Evolutionary conservation across 2,888 invertebrate genomes (phyloP).

Genomic region (Mythimna pallens): DNA sequence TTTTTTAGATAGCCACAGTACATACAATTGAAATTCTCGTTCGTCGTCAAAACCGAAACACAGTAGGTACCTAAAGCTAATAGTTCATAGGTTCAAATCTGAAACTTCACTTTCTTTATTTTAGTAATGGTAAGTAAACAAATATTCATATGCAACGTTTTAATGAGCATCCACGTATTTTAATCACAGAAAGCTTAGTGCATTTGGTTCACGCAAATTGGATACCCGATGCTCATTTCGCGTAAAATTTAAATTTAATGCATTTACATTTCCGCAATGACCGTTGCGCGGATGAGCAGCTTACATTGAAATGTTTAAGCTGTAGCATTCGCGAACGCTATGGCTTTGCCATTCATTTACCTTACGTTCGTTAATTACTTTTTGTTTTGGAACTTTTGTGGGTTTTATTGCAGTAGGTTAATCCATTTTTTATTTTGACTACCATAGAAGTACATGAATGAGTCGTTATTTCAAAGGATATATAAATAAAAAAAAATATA

Average conservation of each 20-base stretch:
- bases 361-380: not conserved
- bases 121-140: not conserved
- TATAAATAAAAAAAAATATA: no score
- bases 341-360: not conserved
- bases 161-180: not conserved
- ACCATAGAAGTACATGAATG: no score
- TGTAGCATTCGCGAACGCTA: not conserved
- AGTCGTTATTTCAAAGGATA: no score
- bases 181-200: not conserved
- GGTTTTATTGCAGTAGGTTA: no score
- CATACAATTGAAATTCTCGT: no score
- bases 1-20: no score
- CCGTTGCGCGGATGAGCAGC: not conserved
- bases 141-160: not conserved
- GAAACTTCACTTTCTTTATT: not conserved
- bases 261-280: constrained; percentile 5
- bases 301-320: not conserved
- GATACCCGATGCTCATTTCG: not conserved
- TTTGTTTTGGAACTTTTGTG: not conserved
- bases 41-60: no score
- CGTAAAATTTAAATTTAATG: not conserved
- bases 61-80: not conserved
- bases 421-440: no score
- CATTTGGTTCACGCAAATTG: constrained; percentile 11
- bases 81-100: not conserved